Base-by-base conservation (phyloP, 1,140 invertebrate genomes). In the Saccostrea cuccullata region DNA sequence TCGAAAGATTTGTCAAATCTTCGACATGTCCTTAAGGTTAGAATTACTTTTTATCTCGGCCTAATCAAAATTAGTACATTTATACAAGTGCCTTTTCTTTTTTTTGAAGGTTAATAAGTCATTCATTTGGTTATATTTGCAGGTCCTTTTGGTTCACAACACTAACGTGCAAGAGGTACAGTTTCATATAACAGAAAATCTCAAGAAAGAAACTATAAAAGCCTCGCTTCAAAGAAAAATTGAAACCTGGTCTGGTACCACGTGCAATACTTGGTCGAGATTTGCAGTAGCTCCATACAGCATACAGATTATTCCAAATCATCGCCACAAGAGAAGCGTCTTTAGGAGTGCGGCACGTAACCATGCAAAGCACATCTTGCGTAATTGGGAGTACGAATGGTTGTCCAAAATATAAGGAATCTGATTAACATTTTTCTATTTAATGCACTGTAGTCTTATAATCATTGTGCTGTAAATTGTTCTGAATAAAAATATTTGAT, bases 381-480 rank as follows among this genome's bases (percentile, higher is more conserved):
- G 88, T 30, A 88, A 91, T 73, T 91, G 91, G 91, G 91, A 91
- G 82, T 86, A 89, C 1, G 87, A 91, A 2, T 91, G 91, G 91
- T 55, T 91, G 58, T 64, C 58, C n/a, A 64, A 64, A 64, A n/a
- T 64, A 20, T 64, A 64, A 47, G 5, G 47, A 47, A 47, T 47
- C 47, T 47, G 30, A 36, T 36, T 36, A 47, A 47, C 47, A 47
- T 47, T 47, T 47, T 47, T 47, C 47, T 9, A 47, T 47, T 47
- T 47, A 47, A 47, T 47, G 5, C 47, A 47, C 5, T 47, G 47
- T 47, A 47, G 47, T 47, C 47, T 8, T 47, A 47, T 8, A 47
- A 47, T 47, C 9, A 47, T 47, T 47, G 47, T 47, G 47, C 47
- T 47, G 47, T 47, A 47, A 47, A 47, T 47, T 47, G 47, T 47